These are phyloP conservation scores for Campylomormyrus tamandua DNA, from an alignment of 2,113 vertebrate genomes.

Conservation along the genomic window DNA sequence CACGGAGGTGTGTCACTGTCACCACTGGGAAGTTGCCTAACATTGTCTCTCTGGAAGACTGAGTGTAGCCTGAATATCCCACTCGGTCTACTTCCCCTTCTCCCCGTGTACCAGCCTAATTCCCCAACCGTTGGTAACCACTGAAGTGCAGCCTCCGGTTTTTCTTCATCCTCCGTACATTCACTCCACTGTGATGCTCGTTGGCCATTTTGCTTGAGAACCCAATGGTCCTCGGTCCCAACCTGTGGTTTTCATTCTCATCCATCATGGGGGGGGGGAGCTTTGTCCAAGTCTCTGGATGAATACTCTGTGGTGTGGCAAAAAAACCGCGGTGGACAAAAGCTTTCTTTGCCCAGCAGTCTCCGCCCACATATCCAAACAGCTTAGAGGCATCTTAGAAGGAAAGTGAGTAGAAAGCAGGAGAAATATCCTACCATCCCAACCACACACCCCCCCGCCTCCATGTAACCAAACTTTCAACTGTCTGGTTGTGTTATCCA, in stretches of 20 bases:
- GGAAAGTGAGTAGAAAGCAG: slow-evolving; percentile 5
- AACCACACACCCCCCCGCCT: slow-evolving; percentile 10
- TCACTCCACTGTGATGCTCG: slow-evolving; percentile 6
- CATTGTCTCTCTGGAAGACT: background rate
- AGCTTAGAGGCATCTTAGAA: background rate
- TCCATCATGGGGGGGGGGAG: slow-evolving; percentile 29
- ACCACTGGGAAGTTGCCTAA: background rate
- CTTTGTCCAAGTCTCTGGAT: slow-evolving; percentile 43
- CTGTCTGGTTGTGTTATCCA: slow-evolving; percentile 20
- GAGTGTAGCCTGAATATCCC: background rate
- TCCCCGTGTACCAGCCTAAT: background rate
- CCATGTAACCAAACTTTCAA: slow-evolving; percentile 23
- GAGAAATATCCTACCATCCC: slow-evolving; percentile 26
- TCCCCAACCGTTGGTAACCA: background rate
- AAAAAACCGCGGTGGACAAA: slow-evolving; percentile 48
- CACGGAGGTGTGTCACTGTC: background rate
- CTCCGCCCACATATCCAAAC: slow-evolving; percentile 45
- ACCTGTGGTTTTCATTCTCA: slow-evolving; percentile 37
- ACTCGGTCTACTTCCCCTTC: background rate
- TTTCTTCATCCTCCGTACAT: background rate
- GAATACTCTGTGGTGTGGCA: slow-evolving; percentile 42
- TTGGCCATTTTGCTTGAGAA: slow-evolving; percentile 37
- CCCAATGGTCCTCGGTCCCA: slow-evolving; percentile 33
- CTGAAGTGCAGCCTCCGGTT: background rate
- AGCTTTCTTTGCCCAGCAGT: slow-evolving; percentile 50